A percentile compares a stretch with the other conserved stretches of the same genome.
Conservation (phyloP, 2,888 invertebrate species). For the Clunio marinus region DNA sequence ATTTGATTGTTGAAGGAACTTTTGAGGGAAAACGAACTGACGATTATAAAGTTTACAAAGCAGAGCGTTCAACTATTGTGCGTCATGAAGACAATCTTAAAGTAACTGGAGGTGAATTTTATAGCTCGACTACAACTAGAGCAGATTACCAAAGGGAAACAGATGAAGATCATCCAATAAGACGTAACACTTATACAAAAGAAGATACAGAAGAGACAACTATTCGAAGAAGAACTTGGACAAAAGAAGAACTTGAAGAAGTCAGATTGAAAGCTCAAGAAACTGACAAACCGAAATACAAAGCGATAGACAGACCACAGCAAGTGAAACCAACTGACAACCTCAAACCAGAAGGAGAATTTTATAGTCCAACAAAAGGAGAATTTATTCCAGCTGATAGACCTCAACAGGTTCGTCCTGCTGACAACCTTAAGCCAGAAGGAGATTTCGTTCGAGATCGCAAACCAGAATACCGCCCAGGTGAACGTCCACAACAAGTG, state of each 20-base stretch:
- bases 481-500: slow-evolving; percentile 52
- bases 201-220: slow-evolving; percentile 3
- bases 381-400: slow-evolving; percentile 55
- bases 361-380: slow-evolving; percentile 48
- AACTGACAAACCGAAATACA: slow-evolving; percentile 51
- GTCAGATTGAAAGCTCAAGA: slow-evolving; percentile 59
- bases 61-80: slow-evolving; percentile 59
- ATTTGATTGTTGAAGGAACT: slow-evolving; percentile 48
- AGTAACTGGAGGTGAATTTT: slow-evolving; percentile 65
- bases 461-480: slow-evolving; percentile 46
- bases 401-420: slow-evolving; percentile 49
- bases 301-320: slow-evolving; percentile 54
- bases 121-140: slow-evolving; percentile 51
- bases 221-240: slow-evolving; percentile 61
- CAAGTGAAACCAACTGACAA: slow-evolving; percentile 60
- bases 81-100: slow-evolving; percentile 63
- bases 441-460: slow-evolving; percentile 53
- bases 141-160: slow-evolving; percentile 47
- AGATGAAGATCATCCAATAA: slow-evolving; percentile 56
- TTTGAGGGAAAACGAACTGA: slow-evolving; percentile 50
- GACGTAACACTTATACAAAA: slow-evolving; percentile 50
- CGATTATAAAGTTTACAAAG: slow-evolving; percentile 60
- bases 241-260: slow-evolving; percentile 68
- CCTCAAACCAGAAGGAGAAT: slow-evolving; percentile 56
- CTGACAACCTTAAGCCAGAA: slow-evolving; percentile 57